These are phyloP conservation scores for Porites australiensis DNA, from an alignment of 64 coral and sea anemone genomes.

Conservation along the genomic window DNA sequence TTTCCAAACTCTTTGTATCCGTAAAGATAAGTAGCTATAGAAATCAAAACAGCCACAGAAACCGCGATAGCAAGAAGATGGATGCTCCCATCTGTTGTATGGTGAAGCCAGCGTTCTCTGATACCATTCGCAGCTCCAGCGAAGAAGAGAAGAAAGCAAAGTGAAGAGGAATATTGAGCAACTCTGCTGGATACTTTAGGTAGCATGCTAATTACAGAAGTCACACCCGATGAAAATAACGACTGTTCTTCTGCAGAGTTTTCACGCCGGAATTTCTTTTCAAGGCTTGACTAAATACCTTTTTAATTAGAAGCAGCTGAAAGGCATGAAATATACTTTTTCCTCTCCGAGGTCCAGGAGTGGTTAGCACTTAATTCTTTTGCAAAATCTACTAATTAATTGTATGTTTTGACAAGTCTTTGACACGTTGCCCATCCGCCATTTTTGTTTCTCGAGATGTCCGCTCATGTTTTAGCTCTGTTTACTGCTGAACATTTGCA, in stretches of 20 bases:
- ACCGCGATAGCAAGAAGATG: constrained; percentile 77
- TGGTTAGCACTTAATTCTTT: background rate
- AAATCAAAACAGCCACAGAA: constrained; percentile 74
- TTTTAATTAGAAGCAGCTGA: background rate
- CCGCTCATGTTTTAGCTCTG: background rate
- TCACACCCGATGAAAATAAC: background rate
- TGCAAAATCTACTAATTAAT: background rate
- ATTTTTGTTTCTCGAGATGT: background rate
- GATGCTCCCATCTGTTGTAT: constrained; percentile 85
- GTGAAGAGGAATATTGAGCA: constrained; percentile 66
- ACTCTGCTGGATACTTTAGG: constrained; percentile 52
- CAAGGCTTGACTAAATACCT: background rate
- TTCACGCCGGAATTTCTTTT: background rate
- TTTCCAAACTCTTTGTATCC: constrained; percentile 82
- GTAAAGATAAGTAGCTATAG: constrained; percentile 82
- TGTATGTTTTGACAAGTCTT: background rate
- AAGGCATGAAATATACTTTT: background rate
- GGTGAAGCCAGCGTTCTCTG: constrained; percentile 91
- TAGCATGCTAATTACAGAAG: constrained; percentile 43
- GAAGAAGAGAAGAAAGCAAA: constrained; percentile 77
- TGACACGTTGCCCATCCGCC: constrained; percentile 12
- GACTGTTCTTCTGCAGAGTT: background rate
- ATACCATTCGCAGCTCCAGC: constrained; percentile 81
- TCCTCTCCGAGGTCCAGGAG: background rate
- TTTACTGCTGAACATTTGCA: constrained; percentile 6